A percentile compares a stretch with the other conserved stretches of the same genome.
Evolutionary conservation across 2,113 vertebrate species (phyloP).

Genomic region (Caranx melampygus): DNA sequence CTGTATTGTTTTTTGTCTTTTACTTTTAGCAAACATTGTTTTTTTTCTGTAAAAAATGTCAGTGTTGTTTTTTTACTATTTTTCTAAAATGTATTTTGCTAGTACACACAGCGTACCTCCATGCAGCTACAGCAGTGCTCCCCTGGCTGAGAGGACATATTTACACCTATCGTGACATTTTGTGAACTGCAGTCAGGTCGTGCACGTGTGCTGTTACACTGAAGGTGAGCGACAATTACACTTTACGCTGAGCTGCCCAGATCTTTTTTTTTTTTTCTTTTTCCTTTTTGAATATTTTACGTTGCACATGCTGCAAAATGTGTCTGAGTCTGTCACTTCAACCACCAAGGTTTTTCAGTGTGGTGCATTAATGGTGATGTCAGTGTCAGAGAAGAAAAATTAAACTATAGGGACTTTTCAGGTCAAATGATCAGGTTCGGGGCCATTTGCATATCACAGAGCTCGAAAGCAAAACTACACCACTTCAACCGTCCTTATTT

Average conservation of each 20-base stretch:
- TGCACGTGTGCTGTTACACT: neutral
- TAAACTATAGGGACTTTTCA: constrained; percentile 27
- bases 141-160: neutral
- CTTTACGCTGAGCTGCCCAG: neutral
- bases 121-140: too few species aligned
- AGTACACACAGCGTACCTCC: neutral
- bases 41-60: neutral
- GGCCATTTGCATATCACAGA: constrained; percentile 17
- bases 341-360: constrained; percentile 17
- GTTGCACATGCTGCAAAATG: constrained; percentile 1
- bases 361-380: neutral
- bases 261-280: neutral
- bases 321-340: constrained; percentile 21
- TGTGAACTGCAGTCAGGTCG: neutral
- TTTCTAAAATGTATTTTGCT: neutral
- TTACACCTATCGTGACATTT: neutral
- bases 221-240: neutral
- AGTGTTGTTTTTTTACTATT: neutral
- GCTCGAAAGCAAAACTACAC: constrained; percentile 37
- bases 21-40: neutral
- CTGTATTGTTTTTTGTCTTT: neutral
- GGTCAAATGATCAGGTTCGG: neutral
- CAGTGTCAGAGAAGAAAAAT: constrained; percentile 6
- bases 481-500: constrained; percentile 18
- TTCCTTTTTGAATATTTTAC: neutral